Percentiles rank a stretch among this genome's conserved stretches.
Evolutionary conservation across 2,888 invertebrate genomes (phyloP).

Genomic region (Eupithecia insigniata): DNA sequence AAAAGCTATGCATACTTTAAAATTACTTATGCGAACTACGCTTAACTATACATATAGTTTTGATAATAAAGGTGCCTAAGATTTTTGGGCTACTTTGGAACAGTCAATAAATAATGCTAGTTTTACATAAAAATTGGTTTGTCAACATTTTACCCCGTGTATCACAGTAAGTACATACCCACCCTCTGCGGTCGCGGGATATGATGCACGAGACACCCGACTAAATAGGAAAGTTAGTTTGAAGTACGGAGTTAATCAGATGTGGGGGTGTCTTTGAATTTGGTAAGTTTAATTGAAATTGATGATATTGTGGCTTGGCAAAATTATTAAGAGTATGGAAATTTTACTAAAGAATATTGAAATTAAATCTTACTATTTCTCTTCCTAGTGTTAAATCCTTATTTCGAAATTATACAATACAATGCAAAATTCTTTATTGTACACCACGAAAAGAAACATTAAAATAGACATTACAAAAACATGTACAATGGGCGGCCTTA

Average conservation of each 20-base stretch:
- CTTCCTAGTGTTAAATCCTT: neutral
- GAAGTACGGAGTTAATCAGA: conserved; percentile 51
- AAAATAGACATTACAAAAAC: too few species aligned
- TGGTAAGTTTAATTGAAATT: conserved; percentile 59
- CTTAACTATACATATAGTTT: too few species aligned
- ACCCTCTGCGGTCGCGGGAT: conserved; percentile 56
- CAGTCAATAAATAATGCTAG: too few species aligned
- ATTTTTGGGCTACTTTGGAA: too few species aligned
- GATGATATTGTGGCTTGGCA: conserved; percentile 44
- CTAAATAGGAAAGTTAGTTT: conserved; percentile 67
- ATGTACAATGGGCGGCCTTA: too few species aligned
- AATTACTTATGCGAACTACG: too few species aligned
- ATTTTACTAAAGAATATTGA: neutral
- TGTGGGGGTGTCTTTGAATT: conserved; percentile 52
- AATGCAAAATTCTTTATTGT: too few species aligned
- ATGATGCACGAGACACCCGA: conserved; percentile 56
- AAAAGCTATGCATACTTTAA: too few species aligned
- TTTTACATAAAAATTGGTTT: neutral
- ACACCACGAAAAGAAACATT: too few species aligned
- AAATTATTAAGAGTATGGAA: neutral
- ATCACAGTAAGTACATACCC: conserved; percentile 47
- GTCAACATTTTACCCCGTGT: conserved; percentile 40
- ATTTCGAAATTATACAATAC: too few species aligned
- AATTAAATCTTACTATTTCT: neutral
- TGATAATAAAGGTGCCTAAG: too few species aligned